These are phyloP conservation scores for Pyrochroa serraticornis DNA, from an alignment of 2,888 invertebrate species.

Conservation along the genomic window DNA sequence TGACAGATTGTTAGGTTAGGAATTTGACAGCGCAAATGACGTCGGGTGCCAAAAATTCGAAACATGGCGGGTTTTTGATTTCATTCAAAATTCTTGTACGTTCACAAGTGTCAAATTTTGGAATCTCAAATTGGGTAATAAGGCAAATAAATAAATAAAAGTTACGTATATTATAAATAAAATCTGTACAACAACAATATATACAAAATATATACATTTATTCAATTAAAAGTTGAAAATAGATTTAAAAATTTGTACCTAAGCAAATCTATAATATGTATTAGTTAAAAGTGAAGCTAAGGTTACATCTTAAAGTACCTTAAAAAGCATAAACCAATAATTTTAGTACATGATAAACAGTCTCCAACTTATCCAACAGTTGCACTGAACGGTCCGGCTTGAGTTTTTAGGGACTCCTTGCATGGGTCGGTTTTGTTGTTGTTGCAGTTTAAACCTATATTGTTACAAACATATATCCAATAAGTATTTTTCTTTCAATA, in stretches of 20 bases:
- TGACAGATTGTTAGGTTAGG: too few species aligned
- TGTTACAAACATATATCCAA: constrained; percentile 44
- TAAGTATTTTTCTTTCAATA: constrained; percentile 36
- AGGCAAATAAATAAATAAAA: constrained; percentile 11
- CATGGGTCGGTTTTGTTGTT: constrained; percentile 24
- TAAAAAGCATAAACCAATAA: constrained; percentile 3
- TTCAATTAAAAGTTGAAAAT: constrained; percentile 12
- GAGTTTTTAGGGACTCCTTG: constrained; percentile 6
- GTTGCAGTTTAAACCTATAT: constrained; percentile 46
- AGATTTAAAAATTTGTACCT: constrained; percentile 21
- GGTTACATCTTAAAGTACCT: neutral
- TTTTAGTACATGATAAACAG: constrained; percentile 4
- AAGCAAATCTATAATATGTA: constrained; percentile 4
- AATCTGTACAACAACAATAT: constrained; percentile 37
- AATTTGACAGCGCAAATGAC: too few species aligned
- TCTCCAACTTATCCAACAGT: constrained; percentile 12
- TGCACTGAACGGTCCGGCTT: constrained; percentile 20
- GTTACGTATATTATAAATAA: constrained; percentile 33
- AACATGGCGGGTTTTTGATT: too few species aligned
- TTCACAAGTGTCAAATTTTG: too few species aligned
- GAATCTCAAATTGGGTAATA: too few species aligned
- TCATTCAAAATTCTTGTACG: too few species aligned
- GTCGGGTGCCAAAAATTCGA: too few species aligned
- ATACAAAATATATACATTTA: constrained; percentile 38
- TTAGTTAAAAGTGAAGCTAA: neutral